These are phyloP conservation scores for Drosophila repletoides DNA, from an alignment of 1,140 invertebrate species.

Conservation along the genomic window DNA sequence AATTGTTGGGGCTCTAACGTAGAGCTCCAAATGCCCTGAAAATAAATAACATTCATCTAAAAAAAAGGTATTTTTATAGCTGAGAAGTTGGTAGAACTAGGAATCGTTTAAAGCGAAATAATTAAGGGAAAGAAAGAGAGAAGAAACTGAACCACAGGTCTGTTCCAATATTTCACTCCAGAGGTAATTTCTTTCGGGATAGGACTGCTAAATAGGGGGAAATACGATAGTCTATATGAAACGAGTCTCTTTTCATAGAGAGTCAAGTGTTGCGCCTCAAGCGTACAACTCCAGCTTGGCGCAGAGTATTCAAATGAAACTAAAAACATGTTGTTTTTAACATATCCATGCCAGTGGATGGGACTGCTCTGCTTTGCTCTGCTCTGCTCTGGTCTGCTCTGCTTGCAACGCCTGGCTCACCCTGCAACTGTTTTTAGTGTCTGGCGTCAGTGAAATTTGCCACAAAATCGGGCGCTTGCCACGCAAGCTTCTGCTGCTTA, in stretches of 20 bases:
- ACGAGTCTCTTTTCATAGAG: no score
- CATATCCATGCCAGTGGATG: slow-evolving; percentile 46
- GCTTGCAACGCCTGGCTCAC: not conserved
- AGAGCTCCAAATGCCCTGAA: slow-evolving; percentile 3
- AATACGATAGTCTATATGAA: no score
- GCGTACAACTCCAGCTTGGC: no score
- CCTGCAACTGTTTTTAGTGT: slow-evolving; percentile 48
- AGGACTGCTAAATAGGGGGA: no score
- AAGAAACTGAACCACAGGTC: no score
- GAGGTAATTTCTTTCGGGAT: no score
- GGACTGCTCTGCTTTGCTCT: slow-evolving; percentile 4
- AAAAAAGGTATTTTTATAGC: not conserved
- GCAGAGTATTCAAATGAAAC: slow-evolving; percentile 19
- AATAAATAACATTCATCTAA: not conserved
- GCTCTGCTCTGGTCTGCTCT: not conserved
- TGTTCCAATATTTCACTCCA: no score
- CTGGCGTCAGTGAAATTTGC: slow-evolving; percentile 64
- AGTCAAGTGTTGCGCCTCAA: slow-evolving; percentile 28
- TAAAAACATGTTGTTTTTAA: slow-evolving; percentile 69
- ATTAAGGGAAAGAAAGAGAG: no score
- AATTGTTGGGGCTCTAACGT: slow-evolving; percentile 11
- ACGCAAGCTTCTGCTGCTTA: not conserved
- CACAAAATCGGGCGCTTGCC: slow-evolving; percentile 39
- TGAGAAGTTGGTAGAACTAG: no score
- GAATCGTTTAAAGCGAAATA: no score